A percentile compares a stretch with the other conserved stretches of the same genome.
Conservation (phyloP, 2,888 invertebrate species). For the Nomada goodeniana region DNA sequence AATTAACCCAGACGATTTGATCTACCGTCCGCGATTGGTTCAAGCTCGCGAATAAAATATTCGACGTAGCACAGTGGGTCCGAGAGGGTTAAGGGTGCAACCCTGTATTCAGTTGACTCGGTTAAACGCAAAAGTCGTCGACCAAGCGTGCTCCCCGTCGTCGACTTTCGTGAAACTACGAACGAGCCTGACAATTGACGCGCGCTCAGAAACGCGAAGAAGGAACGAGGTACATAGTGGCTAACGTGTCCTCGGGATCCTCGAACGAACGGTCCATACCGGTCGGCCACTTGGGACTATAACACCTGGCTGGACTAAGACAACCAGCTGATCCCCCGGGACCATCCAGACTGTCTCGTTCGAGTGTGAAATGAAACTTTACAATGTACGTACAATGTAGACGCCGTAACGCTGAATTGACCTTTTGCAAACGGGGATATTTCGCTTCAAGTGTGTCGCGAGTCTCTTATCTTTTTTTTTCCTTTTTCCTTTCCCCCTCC, state of each 20-base stretch:
- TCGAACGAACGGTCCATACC: neutral
- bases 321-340: neutral
- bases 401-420: slow-evolving; percentile 50
- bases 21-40: no score
- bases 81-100: slow-evolving; percentile 51
- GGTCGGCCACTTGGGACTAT: neutral
- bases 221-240: neutral
- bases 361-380: slow-evolving; percentile 39
- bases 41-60: no score
- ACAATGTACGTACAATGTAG: slow-evolving; percentile 32
- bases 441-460: slow-evolving; percentile 21
- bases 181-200: slow-evolving; percentile 43
- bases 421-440: slow-evolving; percentile 35
- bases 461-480: slow-evolving; percentile 4
- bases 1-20: no score
- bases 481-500: neutral
- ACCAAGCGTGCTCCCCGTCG: slow-evolving; percentile 6
- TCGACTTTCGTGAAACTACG: slow-evolving; percentile 29
- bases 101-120: slow-evolving; percentile 56
- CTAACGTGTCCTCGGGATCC: neutral
- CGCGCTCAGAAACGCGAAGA: slow-evolving; percentile 23
- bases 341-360: slow-evolving; percentile 4
- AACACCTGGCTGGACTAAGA: neutral
- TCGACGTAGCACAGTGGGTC: slow-evolving; percentile 6
- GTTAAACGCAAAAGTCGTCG: slow-evolving; percentile 36